phyloP scores from a whole-genome alignment of 2,113 vertebrate species.

The Cyprinodon variegatus region DNA sequence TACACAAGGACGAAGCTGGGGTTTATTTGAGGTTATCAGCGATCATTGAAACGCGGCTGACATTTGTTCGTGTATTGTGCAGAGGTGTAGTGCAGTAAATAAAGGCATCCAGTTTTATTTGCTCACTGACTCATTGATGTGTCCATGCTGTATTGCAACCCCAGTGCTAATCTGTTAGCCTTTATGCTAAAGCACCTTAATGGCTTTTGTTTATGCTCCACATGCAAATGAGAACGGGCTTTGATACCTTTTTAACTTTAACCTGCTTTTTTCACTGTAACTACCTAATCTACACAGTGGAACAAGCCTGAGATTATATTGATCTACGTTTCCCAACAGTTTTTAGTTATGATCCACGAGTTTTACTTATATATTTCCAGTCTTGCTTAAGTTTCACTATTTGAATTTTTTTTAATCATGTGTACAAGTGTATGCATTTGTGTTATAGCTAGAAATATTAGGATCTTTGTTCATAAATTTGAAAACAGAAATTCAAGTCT shows the following conservation, averaged over 20 bases:
- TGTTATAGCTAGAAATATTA: background rate
- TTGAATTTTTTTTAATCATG: too few relatives aligned
- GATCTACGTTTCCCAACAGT: too few relatives aligned
- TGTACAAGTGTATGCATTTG: too few relatives aligned
- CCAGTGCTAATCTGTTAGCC: conserved; percentile 51
- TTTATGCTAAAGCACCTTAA: conserved; percentile 23
- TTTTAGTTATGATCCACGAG: background rate
- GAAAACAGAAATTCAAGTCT: background rate
- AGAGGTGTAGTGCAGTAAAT: conserved; percentile 10
- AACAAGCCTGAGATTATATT: background rate
- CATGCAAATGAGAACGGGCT: background rate
- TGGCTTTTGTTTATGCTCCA: conserved; percentile 9
- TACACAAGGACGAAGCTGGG: background rate
- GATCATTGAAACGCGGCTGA: background rate
- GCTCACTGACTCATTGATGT: conserved; percentile 16
- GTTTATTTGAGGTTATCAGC: background rate
- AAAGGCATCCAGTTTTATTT: conserved; percentile 21
- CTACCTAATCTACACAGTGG: background rate
- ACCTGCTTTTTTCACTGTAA: background rate
- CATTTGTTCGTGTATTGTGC: background rate
- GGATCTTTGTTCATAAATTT: background rate
- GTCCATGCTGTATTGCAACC: conserved; percentile 8
- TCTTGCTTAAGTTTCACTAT: too few relatives aligned
- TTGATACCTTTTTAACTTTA: background rate
- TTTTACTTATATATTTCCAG: background rate